Percentiles rank a stretch among this genome's conserved stretches.
These are phyloP conservation scores for Philotrypesis tridentata DNA, from an alignment of 1,140 invertebrate species.

Conservation along the genomic window DNA sequence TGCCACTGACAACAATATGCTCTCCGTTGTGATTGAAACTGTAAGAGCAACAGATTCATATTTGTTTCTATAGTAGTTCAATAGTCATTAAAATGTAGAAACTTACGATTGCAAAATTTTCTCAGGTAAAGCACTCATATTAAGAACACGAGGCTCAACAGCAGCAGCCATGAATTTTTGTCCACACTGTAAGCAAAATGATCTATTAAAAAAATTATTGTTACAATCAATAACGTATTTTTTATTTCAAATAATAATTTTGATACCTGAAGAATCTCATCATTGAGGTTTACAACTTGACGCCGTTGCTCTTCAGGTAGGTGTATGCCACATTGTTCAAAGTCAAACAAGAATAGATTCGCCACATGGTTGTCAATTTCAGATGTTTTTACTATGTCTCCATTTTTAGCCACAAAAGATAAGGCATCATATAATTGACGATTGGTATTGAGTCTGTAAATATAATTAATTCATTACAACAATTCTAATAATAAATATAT, in stretches of 20 bases:
- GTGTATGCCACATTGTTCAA: constrained; percentile 97
- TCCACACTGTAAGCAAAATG: constrained; percentile 82
- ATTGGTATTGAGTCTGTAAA: constrained; percentile 90
- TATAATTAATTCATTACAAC: constrained; percentile 38
- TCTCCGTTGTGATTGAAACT: constrained; percentile 84
- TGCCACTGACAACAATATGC: constrained; percentile 83
- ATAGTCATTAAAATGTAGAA: not conserved
- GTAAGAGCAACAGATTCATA: constrained; percentile 44
- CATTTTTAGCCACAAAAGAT: constrained; percentile 79
- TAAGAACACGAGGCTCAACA: constrained; percentile 79
- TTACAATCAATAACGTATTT: constrained; percentile 27
- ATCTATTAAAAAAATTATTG: not conserved
- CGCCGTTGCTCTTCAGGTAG: constrained; percentile 84
- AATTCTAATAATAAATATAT: not conserved
- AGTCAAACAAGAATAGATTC: constrained; percentile 94
- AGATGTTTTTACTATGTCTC: constrained; percentile 81
- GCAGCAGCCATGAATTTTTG: constrained; percentile 90
- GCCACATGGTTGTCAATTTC: constrained; percentile 90
- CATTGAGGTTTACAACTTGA: constrained; percentile 89
- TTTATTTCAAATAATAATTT: constrained; percentile 26
- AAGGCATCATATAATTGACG: constrained; percentile 86
- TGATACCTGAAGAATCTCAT: constrained; percentile 77
- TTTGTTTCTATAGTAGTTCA: not conserved
- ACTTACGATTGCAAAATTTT: constrained; percentile 85
- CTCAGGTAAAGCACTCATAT: constrained; percentile 80